Percentiles rank a stretch among this genome's conserved stretches.
phyloP scores from a whole-genome alignment of 2,797 vertebrate species.

The Trichosurus vulpecula region DNA sequence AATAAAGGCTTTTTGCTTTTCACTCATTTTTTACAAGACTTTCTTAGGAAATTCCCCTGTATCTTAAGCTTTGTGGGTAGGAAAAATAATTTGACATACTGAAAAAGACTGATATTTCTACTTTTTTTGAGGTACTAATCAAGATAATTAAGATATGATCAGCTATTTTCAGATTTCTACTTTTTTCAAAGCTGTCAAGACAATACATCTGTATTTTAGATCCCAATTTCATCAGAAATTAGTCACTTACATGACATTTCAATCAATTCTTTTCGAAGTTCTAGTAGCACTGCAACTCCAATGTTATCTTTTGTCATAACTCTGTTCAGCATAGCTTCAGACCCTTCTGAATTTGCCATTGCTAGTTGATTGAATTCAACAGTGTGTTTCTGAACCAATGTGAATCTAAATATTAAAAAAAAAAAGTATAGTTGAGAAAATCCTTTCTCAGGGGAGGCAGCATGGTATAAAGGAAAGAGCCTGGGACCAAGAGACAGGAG shows the following conservation, averaged over 20 bases:
- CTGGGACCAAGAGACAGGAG: neutral
- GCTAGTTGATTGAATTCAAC: conserved; percentile 99
- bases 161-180: conserved; percentile 24
- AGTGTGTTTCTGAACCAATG: conserved; percentile 96
- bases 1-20: conserved; percentile 8
- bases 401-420: conserved; percentile 89
- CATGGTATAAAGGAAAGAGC: neutral
- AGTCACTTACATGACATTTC: conserved; percentile 93
- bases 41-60: conserved; percentile 39
- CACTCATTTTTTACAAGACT: conserved; percentile 29
- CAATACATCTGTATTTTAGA: conserved; percentile 41
- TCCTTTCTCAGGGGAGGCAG: neutral
- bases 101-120: conserved; percentile 63
- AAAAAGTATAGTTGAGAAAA: conserved; percentile 58
- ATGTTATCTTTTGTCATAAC: conserved; percentile 99
- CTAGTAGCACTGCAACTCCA: conserved; percentile 95
- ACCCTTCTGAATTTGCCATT: conserved; percentile 99
- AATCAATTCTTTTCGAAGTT: conserved; percentile 95
- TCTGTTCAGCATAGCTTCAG: conserved; percentile 98
- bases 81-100: conserved; percentile 15
- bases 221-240: conserved; percentile 41
- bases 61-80: conserved; percentile 45
- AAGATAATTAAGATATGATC: conserved; percentile 38
- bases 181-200: conserved; percentile 35
- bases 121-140: conserved; percentile 69